phyloP scores from a whole-genome alignment of 2,113 vertebrate genomes.

The Lophochroa leadbeateri region DNA sequence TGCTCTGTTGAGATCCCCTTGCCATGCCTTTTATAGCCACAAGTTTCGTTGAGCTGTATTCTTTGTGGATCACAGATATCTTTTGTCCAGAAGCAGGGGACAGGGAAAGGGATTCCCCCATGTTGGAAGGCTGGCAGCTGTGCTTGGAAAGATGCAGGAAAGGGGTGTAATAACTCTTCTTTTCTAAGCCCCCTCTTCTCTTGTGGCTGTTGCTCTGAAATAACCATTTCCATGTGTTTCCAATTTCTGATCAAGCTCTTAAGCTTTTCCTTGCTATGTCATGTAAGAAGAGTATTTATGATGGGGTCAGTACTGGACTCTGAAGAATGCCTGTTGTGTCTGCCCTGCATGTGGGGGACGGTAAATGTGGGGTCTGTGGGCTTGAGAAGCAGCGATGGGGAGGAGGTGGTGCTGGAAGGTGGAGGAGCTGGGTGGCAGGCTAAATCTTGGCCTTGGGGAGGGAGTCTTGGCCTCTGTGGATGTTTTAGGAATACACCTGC shows the following conservation, averaged over 20 bases:
- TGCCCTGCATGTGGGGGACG: accelerated
- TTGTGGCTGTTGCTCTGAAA: background rate
- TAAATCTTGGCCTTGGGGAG: background rate
- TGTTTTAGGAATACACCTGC: background rate
- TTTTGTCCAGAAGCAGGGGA: background rate
- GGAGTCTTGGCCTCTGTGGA: background rate
- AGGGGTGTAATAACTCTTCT: background rate
- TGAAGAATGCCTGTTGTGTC: background rate
- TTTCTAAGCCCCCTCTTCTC: background rate
- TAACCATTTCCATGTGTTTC: background rate
- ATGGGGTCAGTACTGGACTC: background rate
- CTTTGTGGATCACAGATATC: too few species aligned
- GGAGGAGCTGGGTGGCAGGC: background rate
- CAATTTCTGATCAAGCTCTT: background rate
- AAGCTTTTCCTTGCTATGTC: background rate
- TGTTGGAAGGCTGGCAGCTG: background rate
- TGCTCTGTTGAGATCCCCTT: too few species aligned
- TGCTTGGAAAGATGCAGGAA: background rate
- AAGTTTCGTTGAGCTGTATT: too few species aligned
- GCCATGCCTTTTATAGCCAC: too few species aligned
- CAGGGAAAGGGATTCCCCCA: background rate
- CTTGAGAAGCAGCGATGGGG: background rate
- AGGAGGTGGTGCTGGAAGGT: background rate
- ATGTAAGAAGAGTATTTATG: background rate
- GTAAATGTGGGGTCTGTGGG: background rate